phyloP scores from a whole-genome alignment of 2,797 vertebrate species.

The Oreonectes daqikongensis region DNA sequence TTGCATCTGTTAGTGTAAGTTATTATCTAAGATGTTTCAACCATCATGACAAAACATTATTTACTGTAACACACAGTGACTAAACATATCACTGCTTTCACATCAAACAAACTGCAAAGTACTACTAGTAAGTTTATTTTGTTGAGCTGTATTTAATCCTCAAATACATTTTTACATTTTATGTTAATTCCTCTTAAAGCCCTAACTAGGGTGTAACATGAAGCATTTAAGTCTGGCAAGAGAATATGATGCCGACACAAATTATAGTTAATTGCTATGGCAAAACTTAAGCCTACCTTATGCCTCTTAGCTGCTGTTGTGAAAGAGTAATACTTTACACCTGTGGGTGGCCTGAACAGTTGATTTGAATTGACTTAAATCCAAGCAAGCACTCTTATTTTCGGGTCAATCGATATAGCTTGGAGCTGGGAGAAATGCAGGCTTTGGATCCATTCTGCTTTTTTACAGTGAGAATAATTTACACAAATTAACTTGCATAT shows the following conservation, averaged over 20 bases:
- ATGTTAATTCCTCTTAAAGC: neutral
- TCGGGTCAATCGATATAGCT: neutral
- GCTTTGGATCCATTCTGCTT: no score
- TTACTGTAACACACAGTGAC: neutral
- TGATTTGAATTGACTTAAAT: conserved; percentile 41
- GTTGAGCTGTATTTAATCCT: neutral
- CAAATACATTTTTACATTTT: neutral
- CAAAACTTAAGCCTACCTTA: neutral
- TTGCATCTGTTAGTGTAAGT: neutral
- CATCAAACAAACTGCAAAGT: neutral
- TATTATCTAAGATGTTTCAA: no score
- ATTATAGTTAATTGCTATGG: neutral
- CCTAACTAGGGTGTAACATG: neutral
- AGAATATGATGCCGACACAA: neutral
- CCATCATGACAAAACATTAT: neutral
- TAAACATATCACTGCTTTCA: neutral
- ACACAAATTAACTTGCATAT: no score
- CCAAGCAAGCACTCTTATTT: conserved; percentile 17
- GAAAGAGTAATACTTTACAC: neutral
- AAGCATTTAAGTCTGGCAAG: neutral
- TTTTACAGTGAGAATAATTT: no score
- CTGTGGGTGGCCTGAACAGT: conserved; percentile 26
- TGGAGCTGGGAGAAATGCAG: neutral
- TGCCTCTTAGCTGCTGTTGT: neutral
- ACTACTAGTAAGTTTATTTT: neutral